phyloP scores from a whole-genome alignment of 2,888 invertebrate species.

The Phortica magna region DNA sequence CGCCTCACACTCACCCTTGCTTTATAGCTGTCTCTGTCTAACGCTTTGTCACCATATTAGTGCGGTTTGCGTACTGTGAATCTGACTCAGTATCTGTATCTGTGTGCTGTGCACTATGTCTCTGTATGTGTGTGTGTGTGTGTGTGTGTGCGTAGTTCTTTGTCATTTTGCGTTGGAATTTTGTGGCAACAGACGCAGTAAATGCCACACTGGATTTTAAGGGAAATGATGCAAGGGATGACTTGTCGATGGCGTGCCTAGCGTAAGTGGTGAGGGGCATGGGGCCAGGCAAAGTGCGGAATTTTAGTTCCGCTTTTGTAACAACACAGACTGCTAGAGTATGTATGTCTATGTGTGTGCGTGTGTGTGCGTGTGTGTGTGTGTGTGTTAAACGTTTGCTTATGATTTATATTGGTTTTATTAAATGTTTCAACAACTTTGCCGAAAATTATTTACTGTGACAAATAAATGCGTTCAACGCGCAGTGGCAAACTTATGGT shows the following conservation, averaged over 20 bases:
- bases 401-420: conserved; percentile 77
- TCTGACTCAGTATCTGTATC: neutral
- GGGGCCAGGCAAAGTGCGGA: conserved; percentile 63
- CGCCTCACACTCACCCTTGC: too few relatives aligned
- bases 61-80: neutral
- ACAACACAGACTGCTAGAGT: conserved; percentile 42
- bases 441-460: conserved; percentile 68
- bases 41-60: too few relatives aligned
- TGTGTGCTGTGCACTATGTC: too few relatives aligned
- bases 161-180: conserved; percentile 2
- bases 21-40: too few relatives aligned
- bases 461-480: neutral
- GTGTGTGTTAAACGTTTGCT: conserved; percentile 69
- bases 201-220: neutral
- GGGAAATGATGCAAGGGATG: neutral
- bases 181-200: neutral
- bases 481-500: neutral
- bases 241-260: conserved; percentile 48
- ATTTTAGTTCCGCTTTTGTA: conserved; percentile 71
- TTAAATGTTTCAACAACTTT: conserved; percentile 76
- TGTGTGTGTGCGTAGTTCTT: neutral
- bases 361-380: conserved; percentile 48
- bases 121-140: too few relatives aligned
- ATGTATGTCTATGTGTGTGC: conserved; percentile 31
- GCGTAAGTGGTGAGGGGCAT: conserved; percentile 46